A percentile compares a stretch with the other conserved stretches of the same genome.
Conservation (phyloP, 2,113 vertebrate genomes). For the Lates calcarifer region DNA sequence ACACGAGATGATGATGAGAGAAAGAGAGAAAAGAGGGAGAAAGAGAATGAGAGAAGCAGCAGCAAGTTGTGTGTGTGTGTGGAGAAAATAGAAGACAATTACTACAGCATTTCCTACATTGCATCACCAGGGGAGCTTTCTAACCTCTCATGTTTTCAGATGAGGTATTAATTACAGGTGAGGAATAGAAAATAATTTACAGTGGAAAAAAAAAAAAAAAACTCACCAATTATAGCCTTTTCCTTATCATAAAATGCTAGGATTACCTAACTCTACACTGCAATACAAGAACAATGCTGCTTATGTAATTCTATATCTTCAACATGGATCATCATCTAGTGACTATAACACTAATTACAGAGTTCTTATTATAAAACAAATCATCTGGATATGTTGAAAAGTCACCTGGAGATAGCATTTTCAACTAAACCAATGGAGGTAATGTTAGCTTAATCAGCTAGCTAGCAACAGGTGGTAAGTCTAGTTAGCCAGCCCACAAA, state of each 20-base stretch:
- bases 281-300: neutral
- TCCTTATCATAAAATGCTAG: neutral
- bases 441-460: no score
- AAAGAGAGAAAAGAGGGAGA: neutral
- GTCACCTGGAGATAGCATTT: no score
- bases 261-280: neutral
- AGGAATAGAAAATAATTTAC: neutral
- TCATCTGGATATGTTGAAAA: no score
- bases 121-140: neutral
- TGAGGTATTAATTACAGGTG: neutral
- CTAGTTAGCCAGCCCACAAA: no score
- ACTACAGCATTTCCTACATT: neutral
- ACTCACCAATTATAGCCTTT: neutral
- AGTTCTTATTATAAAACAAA: no score
- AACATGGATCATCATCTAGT: neutral
- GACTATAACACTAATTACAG: no score
- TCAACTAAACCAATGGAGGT: no score
- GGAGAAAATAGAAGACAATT: neutral
- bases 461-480: no score
- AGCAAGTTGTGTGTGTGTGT: neutral
- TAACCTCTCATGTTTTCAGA: neutral
- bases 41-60: neutral
- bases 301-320: conserved; percentile 7
- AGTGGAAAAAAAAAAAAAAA: no score
- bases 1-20: conserved; percentile 36